phyloP scores from a whole-genome alignment of 2,113 vertebrate genomes.

The Ginglymostoma cirratum region DNA sequence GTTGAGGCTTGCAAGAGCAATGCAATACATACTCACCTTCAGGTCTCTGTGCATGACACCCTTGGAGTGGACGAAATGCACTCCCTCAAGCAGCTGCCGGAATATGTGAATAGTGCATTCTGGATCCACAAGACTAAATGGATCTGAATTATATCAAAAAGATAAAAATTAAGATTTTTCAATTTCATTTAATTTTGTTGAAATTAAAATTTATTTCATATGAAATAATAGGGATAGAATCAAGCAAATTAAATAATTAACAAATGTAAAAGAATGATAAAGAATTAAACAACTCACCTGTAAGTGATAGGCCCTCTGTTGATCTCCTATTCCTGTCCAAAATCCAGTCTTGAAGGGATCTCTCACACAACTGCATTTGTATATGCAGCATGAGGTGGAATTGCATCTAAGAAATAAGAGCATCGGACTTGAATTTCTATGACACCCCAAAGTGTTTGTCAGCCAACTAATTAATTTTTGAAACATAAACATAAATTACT shows the following conservation, averaged over 20 bases:
- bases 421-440: not conserved
- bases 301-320: constrained; percentile 42
- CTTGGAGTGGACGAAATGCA: constrained; percentile 82
- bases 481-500: no score
- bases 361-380: constrained; percentile 94
- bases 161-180: not conserved
- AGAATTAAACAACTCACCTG: constrained; percentile 51
- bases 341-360: constrained; percentile 90
- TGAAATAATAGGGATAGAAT: not conserved
- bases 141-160: constrained; percentile 51
- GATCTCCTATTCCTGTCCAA: constrained; percentile 62
- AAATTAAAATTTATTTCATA: constrained; percentile 15
- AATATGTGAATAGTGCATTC: constrained; percentile 67
- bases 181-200: constrained; percentile 43
- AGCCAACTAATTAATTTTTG: not conserved
- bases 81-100: constrained; percentile 74
- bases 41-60: constrained; percentile 92
- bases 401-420: constrained; percentile 59
- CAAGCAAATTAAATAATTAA: not conserved
- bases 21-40: constrained; percentile 64
- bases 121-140: constrained; percentile 63
- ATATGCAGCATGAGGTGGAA: constrained; percentile 90
- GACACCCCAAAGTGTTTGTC: not conserved
- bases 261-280: not conserved
- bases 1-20: not conserved